Base-by-base conservation (phyloP, 2,888 invertebrate species). In the Rhaphigaster nebulosa region DNA sequence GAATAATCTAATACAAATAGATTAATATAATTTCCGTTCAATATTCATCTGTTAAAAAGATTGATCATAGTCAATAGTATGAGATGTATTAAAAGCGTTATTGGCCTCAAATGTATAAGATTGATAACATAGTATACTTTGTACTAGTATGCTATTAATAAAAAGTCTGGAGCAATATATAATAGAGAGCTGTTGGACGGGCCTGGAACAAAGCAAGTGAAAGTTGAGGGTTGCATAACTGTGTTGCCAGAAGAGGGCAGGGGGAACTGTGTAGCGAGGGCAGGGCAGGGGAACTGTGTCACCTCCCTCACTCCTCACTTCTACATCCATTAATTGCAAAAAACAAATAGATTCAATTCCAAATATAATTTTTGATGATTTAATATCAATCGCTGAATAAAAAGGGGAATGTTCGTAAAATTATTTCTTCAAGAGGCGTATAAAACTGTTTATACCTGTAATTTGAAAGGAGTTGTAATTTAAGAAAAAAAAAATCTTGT, bases 161-260 rank as follows among this genome's bases (percentile, higher is more conserved):
- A 65, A 65, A 65, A 29, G 29, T 13, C 15, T 65, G 65, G n/a
- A 65, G 65, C 15, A 65, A 65, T 29, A 29, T 65, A 65, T 65
- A 29, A 65, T 65, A 65, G 65, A 65, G 65, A 65, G 65, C 65
- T 65, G 29, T 29, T 65, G 65, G 65, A 65, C 29, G 65, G 29
- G 29, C 29, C 6, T 65, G 65, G 65, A 65, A 65, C 65, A 65
- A 65, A 65, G 65, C 65, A 29, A 65, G 65, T 65, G 65, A 65
- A 65, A 65, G 65, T 65, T 65, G 65, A 8, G 13, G 29, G 65
- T 65, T 65, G 65, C 65, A 65, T 65, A 65, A 65, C 65, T 65
- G 10, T 29, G 65, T 65, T 13, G 65, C 29, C n/a, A 29, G 52
- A 52, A 18, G 15, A 52, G 6, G 15, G 65, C 29, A 13, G 65